phyloP scores from a whole-genome alignment of 2,888 invertebrate genomes.

The Drosophila anomalata region DNA sequence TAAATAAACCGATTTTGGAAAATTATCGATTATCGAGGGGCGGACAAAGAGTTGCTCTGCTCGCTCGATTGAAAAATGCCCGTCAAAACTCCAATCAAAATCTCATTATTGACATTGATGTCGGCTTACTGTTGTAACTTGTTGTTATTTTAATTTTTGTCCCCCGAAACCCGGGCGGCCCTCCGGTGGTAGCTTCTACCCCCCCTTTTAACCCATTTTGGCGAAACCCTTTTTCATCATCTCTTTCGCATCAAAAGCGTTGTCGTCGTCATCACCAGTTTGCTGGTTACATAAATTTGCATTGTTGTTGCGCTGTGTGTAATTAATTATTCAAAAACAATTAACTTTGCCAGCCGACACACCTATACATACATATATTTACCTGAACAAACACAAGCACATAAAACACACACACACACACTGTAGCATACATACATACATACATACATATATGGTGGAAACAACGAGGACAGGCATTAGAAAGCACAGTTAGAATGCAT shows the following conservation, averaged over 20 bases:
- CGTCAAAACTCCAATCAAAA: conserved; percentile 54
- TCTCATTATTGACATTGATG: conserved; percentile 56
- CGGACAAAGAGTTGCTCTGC: background rate
- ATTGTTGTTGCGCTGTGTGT: conserved; percentile 40
- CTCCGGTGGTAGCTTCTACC: too few relatives aligned
- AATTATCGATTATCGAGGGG: background rate
- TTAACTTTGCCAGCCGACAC: conserved; percentile 54
- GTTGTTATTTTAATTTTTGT: conserved; percentile 1
- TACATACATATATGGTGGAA: background rate
- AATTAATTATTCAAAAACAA: conserved; percentile 73
- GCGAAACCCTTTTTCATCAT: background rate
- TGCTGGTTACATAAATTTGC: conserved; percentile 38
- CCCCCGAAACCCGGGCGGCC: background rate
- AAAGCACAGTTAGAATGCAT: conserved; percentile 63
- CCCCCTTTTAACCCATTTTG: background rate
- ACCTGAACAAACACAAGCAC: background rate
- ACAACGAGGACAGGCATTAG: conserved; percentile 35
- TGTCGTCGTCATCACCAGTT: conserved; percentile 5
- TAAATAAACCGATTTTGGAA: background rate
- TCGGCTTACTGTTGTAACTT: conserved; percentile 26
- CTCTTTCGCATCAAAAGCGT: conserved; percentile 5
- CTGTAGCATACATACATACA: background rate
- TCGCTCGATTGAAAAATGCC: conserved; percentile 26
- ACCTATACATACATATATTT: conserved; percentile 4
- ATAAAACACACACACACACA: background rate